Conservation (phyloP, 2,888 invertebrate species). For the Drosophila bunnanda region DNA sequence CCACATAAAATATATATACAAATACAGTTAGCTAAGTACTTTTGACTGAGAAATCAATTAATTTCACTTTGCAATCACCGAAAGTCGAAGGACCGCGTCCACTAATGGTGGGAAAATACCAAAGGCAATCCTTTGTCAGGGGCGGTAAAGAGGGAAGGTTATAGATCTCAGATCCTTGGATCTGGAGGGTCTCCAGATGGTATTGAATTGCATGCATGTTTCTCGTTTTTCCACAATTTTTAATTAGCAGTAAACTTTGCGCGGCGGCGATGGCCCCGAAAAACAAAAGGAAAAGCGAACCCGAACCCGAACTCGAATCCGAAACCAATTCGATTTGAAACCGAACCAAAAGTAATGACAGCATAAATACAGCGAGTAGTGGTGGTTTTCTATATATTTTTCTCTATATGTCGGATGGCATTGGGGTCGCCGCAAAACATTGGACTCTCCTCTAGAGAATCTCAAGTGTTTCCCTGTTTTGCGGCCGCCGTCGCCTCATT, state of each 20-base stretch:
- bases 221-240: slow-evolving; percentile 79
- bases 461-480: slow-evolving; percentile 72
- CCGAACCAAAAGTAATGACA: slow-evolving; percentile 71
- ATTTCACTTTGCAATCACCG: slow-evolving; percentile 74
- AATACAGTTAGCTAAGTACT: slow-evolving; percentile 44
- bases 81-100: slow-evolving; percentile 54
- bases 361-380: slow-evolving; percentile 69
- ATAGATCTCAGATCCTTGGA: slow-evolving; percentile 9
- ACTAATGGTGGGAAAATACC: slow-evolving; percentile 59
- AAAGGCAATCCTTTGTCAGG: slow-evolving; percentile 61
- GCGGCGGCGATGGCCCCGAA: slow-evolving; percentile 50
- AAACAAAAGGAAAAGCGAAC: slow-evolving; percentile 27
- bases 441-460: slow-evolving; percentile 52
- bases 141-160: neutral
- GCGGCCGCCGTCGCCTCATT: slow-evolving; percentile 71
- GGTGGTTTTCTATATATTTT: slow-evolving; percentile 20
- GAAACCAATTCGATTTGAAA: slow-evolving; percentile 30
- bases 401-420: slow-evolving; percentile 32
- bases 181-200: slow-evolving; percentile 53
- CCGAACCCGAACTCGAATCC: slow-evolving; percentile 36
- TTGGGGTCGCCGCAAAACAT: slow-evolving; percentile 65
- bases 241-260: slow-evolving; percentile 84
- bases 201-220: slow-evolving; percentile 80
- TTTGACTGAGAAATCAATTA: slow-evolving; percentile 73
- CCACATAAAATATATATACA: slow-evolving; percentile 60